These are phyloP conservation scores for Spondyliosoma cantharus DNA, from an alignment of 2,797 vertebrate species.

Conservation along the genomic window DNA sequence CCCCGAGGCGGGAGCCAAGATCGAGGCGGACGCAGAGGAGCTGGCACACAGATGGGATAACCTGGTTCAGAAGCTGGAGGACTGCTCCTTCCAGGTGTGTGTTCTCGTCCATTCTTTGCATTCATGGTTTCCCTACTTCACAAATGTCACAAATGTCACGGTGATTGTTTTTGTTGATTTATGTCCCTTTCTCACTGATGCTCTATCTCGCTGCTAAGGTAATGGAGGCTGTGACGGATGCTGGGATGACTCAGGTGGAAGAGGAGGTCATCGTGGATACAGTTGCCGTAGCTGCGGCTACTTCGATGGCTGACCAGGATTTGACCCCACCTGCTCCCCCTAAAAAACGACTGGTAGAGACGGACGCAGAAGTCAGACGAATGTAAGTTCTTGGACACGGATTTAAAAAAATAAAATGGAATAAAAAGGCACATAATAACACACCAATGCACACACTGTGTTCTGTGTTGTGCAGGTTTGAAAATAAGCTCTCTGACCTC, in stretches of 20 bases:
- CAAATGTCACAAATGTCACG: background rate
- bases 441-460: background rate
- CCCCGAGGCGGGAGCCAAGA: constrained; percentile 82
- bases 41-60: constrained; percentile 96
- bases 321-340: constrained; percentile 88
- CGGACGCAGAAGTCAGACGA: constrained; percentile 88
- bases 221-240: constrained; percentile 87
- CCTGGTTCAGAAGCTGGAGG: constrained; percentile 95
- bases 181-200: background rate
- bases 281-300: constrained; percentile 42
- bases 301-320: constrained; percentile 79
- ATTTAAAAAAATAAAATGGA: background rate
- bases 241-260: constrained; percentile 85
- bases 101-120: background rate
- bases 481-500: constrained; percentile 85
- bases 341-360: constrained; percentile 91
- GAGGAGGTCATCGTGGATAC: constrained; percentile 82
- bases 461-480: constrained; percentile 83
- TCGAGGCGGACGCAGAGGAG: constrained; percentile 89
- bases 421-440: background rate
- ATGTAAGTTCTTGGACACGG: constrained; percentile 81
- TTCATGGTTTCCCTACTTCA: background rate
- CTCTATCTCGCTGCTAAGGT: constrained; percentile 81
- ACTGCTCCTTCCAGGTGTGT: constrained; percentile 93
- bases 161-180: constrained; percentile 1